Base-by-base conservation (phyloP, 2,888 invertebrate species). In the Maniola hyperantus region DNA sequence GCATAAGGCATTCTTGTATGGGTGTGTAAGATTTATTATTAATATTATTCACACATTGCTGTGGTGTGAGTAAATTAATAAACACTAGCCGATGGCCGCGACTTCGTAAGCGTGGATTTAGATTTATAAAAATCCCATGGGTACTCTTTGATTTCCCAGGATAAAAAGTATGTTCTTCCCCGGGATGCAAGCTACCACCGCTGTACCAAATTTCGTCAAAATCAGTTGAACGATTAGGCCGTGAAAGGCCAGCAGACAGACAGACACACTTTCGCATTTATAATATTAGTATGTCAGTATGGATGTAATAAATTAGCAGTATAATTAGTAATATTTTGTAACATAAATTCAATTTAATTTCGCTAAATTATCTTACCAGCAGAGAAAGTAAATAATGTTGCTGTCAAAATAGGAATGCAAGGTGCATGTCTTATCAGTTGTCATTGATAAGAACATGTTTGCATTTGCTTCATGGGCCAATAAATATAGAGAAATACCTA, bases 1-100 rank as follows among this genome's bases (percentile, higher is more conserved):
- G 68, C 66, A 71, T 66, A 72, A 69, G 70, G 73, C 66, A 72
- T 72, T 72, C 70, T 65, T 71, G 68, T 50, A 60, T 70, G 61
- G 66, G 69, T 58, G 68, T 68, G 70, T 65, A 68, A 62, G 61
- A 58, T 67, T 62, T 69, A 67, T 62, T 57, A 69, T 66, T 67
- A 68, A 65, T n/a, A n/a, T n/a, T 33, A 64, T 69, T 67, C 55
- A 65, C 18, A 55, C 55, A 51, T 53, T 18, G 36, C 51, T 44
- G 11, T 20, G 15, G 46, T 53, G 20, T 36, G n/a, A 13, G 34
- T 13, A 5, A 39, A 18, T 51, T 50, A 15, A 10, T 50, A 20
- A 20, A 36, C 18, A 39, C 20, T 50, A n/a, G n/a, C n/a, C n/a
- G n/a, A n/a, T n/a, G n/a, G n/a, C n/a, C n/a, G n/a, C n/a, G n/a